phyloP scores from a whole-genome alignment of 2,888 invertebrate species.

The Ptilodon capucinus region DNA sequence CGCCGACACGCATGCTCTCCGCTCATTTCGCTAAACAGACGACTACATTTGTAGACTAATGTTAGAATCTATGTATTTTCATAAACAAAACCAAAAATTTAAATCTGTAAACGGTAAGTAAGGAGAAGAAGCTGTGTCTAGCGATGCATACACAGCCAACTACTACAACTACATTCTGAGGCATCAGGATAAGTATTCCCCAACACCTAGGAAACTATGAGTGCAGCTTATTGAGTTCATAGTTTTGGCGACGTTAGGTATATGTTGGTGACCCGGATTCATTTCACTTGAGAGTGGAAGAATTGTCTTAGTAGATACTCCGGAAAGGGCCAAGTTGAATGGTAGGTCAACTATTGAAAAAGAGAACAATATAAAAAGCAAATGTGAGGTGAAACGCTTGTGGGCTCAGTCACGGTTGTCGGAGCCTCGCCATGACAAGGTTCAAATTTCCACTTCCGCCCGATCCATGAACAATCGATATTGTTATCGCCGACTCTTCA shows the following conservation, averaged over 20 bases:
- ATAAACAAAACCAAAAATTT: too few relatives aligned
- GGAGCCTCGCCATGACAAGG: conserved; percentile 63
- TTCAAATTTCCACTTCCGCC: conserved; percentile 77
- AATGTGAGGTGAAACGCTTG: conserved; percentile 67
- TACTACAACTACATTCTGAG: too few relatives aligned
- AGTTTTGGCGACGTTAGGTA: too few relatives aligned
- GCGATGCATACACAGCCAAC: too few relatives aligned
- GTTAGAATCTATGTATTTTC: too few relatives aligned
- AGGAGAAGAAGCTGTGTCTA: too few relatives aligned
- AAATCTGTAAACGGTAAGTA: too few relatives aligned
- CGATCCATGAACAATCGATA: conserved; percentile 73
- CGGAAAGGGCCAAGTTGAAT: conserved; percentile 20
- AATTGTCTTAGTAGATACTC: background rate
- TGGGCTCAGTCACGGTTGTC: conserved; percentile 72
- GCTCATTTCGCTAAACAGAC: conserved; percentile 60
- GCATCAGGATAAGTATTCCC: too few relatives aligned
- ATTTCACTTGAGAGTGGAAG: too few relatives aligned
- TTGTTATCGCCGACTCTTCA: conserved; percentile 69
- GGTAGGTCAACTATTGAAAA: conserved; percentile 47
- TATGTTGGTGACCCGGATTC: too few relatives aligned
- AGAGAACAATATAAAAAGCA: conserved; percentile 56
- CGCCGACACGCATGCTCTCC: conserved; percentile 72
- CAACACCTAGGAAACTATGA: too few relatives aligned
- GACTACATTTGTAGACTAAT: conserved; percentile 47
- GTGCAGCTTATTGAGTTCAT: too few relatives aligned